Percentiles rank a stretch among this genome's conserved stretches.
Evolutionary conservation across 92 coral and sea anemone species (phyloP).

Genomic region (Phenganax stokvisi): DNA sequence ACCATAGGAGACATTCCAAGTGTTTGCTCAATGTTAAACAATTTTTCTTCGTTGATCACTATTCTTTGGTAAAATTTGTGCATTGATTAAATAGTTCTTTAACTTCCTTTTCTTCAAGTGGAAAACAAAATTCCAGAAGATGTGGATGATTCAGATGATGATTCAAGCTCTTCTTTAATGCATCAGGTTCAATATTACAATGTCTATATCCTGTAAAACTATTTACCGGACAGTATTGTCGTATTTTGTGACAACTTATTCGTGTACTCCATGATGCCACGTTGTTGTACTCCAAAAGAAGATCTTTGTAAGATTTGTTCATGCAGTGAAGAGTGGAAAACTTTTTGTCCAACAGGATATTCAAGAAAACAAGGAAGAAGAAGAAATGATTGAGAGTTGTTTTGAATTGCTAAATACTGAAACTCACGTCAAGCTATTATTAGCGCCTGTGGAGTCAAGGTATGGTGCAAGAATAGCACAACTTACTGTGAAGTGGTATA

Average conservation of each 20-base stretch:
- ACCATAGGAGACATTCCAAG: too few relatives aligned
- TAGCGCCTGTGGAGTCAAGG: conserved; percentile 17
- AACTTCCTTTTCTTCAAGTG: not conserved
- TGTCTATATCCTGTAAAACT: too few relatives aligned
- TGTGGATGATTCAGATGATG: conserved; percentile 29
- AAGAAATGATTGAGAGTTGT: conserved; percentile 13
- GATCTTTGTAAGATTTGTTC: not conserved
- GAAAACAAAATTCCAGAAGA: conserved; percentile 9
- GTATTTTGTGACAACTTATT: too few relatives aligned
- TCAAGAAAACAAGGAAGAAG: conserved; percentile 1
- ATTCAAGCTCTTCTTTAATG: conserved; percentile 27
- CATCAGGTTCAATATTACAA: not conserved
- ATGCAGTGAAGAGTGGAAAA: not conserved
- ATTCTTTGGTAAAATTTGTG: too few relatives aligned
- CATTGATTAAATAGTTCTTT: not conserved
- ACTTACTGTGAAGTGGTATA: not conserved
- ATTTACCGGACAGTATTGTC: too few relatives aligned
- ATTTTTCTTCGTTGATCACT: too few relatives aligned
- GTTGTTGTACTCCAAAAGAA: too few relatives aligned
- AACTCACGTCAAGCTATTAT: conserved; percentile 25
- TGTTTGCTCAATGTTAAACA: too few relatives aligned
- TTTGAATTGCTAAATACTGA: conserved; percentile 14
- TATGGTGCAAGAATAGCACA: not conserved
- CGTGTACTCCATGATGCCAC: too few relatives aligned
- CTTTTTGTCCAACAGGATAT: not conserved